phyloP scores from a whole-genome alignment of 2,797 vertebrate species.

The Buphagus erythrorhynchus region DNA sequence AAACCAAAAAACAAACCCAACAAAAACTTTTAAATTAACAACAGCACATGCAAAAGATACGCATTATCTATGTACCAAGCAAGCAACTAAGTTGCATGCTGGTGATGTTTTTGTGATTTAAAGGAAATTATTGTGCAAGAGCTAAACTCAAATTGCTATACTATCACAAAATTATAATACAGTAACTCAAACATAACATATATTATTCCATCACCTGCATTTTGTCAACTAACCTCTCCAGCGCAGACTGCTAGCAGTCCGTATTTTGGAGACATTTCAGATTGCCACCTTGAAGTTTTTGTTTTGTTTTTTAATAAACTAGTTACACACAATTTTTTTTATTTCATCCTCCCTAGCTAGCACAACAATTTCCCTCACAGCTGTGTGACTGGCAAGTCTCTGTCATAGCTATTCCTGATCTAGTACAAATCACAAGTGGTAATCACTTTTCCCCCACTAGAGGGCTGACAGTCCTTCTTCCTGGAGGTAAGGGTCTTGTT shows the following conservation, averaged over 20 bases:
- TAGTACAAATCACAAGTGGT: background rate
- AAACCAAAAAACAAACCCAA: accelerated
- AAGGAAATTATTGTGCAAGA: background rate
- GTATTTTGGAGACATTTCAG: background rate
- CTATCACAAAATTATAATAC: background rate
- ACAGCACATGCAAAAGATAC: background rate
- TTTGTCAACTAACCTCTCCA: background rate
- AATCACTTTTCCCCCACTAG: background rate
- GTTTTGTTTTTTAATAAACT: background rate
- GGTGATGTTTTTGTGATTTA: background rate
- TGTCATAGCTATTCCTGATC: background rate
- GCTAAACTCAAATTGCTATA: background rate
- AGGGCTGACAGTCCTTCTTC: background rate
- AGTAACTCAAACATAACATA: background rate
- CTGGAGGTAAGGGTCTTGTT: background rate
- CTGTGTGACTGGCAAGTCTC: background rate
- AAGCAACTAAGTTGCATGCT: background rate
- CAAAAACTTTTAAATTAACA: background rate
- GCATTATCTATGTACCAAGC: background rate
- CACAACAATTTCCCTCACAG: accelerated
- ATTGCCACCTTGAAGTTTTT: background rate
- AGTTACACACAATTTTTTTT: background rate
- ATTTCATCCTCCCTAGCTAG: background rate
- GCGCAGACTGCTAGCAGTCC: background rate
- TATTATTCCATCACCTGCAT: background rate